phyloP scores from a whole-genome alignment of 2,888 invertebrate genomes.

The Tromatobia lineatoria region DNA sequence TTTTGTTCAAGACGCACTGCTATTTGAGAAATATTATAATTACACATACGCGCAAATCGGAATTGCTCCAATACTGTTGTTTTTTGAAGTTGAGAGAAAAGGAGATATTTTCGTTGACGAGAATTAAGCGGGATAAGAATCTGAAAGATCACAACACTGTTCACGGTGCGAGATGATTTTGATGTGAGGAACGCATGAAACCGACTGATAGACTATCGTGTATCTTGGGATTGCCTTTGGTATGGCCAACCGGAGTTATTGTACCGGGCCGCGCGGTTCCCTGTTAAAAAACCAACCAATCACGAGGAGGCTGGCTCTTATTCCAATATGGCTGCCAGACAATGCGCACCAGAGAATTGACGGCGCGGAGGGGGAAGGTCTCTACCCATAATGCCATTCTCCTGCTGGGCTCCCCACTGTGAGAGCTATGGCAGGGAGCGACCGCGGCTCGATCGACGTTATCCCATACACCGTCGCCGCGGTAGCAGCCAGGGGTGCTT shows the following conservation, averaged over 20 bases:
- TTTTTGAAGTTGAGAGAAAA: neutral
- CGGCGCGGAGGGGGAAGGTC: conserved; percentile 74
- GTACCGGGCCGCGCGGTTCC: conserved; percentile 74
- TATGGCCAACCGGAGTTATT: conserved; percentile 74
- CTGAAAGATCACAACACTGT: conserved; percentile 59
- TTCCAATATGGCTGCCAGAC: conserved; percentile 84
- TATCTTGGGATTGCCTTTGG: conserved; percentile 81
- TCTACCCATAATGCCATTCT: conserved; percentile 84
- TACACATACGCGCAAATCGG: neutral
- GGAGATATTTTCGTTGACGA: neutral
- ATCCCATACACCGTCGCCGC: conserved; percentile 37
- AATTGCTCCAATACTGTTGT: neutral
- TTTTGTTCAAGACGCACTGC: conserved; percentile 13
- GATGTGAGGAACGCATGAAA: conserved; percentile 79
- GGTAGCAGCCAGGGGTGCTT: conserved; percentile 62
- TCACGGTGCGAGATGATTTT: conserved; percentile 75
- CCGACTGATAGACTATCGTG: conserved; percentile 84
- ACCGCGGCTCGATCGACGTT: conserved; percentile 46
- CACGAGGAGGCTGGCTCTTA: conserved; percentile 81
- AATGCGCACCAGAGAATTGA: conserved; percentile 80
- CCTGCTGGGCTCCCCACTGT: conserved; percentile 81
- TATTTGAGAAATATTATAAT: neutral
- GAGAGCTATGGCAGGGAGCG: conserved; percentile 41
- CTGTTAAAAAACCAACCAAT: conserved; percentile 83
- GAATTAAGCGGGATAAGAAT: conserved; percentile 25